Evolutionary conservation across 2,797 vertebrate species (phyloP).

Genomic region (Rhyacichthys aspro): DNA sequence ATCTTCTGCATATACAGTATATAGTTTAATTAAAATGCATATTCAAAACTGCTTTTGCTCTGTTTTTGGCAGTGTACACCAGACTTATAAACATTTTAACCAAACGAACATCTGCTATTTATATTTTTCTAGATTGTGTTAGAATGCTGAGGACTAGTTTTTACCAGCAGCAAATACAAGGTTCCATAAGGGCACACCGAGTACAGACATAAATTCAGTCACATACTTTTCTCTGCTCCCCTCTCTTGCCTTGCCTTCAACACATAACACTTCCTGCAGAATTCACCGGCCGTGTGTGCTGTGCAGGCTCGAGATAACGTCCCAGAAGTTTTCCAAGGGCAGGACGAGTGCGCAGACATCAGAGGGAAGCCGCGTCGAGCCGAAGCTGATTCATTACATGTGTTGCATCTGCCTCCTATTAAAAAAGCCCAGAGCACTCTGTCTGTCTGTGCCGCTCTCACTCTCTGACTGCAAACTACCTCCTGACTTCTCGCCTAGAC

Average conservation of each 20-base stretch:
- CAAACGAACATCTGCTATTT: background rate
- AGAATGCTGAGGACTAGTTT: background rate
- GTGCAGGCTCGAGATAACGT: constrained; percentile 84
- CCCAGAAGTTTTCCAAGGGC: constrained; percentile 83
- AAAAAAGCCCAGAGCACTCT: constrained; percentile 70
- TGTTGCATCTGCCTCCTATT: constrained; percentile 78
- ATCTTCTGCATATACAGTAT: too few species aligned
- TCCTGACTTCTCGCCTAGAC: constrained; percentile 50
- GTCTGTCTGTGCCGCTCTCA: constrained; percentile 57
- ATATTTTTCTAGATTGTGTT: background rate
- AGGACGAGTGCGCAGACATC: constrained; percentile 87
- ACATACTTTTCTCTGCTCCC: constrained; percentile 33
- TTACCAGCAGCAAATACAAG: background rate
- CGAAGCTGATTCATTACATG: constrained; percentile 85
- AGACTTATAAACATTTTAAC: background rate
- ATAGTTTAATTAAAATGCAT: too few species aligned
- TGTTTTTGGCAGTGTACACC: background rate
- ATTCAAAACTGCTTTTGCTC: too few species aligned
- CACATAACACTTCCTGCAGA: constrained; percentile 66
- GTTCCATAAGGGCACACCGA: constrained; percentile 12
- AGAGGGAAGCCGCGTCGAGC: constrained; percentile 79
- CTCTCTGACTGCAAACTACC: constrained; percentile 66
- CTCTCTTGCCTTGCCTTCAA: constrained; percentile 46
- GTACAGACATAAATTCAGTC: constrained; percentile 12
- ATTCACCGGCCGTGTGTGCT: constrained; percentile 62